phyloP scores from a whole-genome alignment of 2,113 vertebrate genomes.

The Phrynosoma platyrhinos region DNA sequence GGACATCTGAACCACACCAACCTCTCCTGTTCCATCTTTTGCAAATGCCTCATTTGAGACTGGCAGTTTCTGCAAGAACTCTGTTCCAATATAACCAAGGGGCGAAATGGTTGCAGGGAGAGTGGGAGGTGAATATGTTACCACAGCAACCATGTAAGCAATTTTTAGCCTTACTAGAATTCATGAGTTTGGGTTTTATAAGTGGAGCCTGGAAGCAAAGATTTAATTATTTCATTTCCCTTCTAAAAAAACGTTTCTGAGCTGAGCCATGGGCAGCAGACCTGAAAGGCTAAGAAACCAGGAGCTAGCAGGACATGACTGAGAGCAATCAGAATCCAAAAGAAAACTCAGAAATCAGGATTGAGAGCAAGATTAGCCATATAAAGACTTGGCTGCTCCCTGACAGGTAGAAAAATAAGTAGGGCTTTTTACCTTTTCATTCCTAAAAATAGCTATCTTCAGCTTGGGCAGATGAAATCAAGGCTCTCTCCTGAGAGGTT shows the following conservation, averaged over 20 bases:
- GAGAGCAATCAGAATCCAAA: not conserved
- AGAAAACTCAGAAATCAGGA: not conserved
- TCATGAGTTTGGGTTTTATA: not conserved
- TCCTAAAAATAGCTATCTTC: not conserved
- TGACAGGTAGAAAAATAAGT: not conserved
- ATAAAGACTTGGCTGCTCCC: not conserved
- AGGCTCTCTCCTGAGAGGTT: too few species aligned
- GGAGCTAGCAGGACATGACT: not conserved
- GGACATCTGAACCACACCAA: not conserved
- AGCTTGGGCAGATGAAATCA: not conserved
- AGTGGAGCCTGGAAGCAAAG: not conserved
- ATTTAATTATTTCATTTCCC: not conserved
- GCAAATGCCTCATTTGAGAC: not conserved
- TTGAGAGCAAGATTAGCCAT: not conserved
- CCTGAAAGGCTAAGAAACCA: not conserved
- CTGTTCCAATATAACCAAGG: not conserved
- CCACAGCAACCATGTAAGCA: slow-evolving; percentile 14
- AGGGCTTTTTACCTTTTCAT: not conserved
- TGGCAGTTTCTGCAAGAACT: not conserved
- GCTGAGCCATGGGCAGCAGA: not conserved
- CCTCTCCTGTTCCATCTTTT: not conserved
- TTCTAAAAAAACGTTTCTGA: not conserved
- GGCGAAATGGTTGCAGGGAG: not conserved
- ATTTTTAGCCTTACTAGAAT: not conserved
- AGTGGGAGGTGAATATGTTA: slow-evolving; percentile 2